A percentile compares a stretch with the other conserved stretches of the same genome.
phyloP scores from a whole-genome alignment of 2,797 vertebrate genomes.

The Meriones psammophilus region DNA sequence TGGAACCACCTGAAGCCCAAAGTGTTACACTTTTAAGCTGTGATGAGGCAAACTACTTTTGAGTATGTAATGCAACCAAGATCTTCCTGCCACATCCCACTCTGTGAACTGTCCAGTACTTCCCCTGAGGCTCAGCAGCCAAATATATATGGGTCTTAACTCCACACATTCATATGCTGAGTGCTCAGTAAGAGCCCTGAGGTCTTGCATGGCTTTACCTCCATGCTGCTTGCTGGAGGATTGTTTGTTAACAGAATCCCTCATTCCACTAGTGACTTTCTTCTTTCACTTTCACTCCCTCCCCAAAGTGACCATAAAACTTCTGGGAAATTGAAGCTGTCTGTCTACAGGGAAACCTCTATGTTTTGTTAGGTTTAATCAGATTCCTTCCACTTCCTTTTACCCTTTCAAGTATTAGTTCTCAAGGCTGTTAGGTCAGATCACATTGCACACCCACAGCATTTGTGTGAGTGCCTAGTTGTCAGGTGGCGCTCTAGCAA shows the following conservation, averaged over 20 bases:
- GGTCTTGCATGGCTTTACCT: not conserved
- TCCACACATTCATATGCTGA: not conserved
- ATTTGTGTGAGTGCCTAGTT: constrained; percentile 23
- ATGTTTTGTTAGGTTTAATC: constrained; percentile 43
- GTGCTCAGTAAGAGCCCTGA: not conserved
- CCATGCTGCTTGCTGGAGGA: not conserved
- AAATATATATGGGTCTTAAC: not conserved
- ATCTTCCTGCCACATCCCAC: not conserved
- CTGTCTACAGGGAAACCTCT: constrained; percentile 45
- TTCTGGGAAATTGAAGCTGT: constrained; percentile 35
- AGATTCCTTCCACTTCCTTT: constrained; percentile 35
- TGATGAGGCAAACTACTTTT: constrained; percentile 46
- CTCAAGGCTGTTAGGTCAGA: not conserved
- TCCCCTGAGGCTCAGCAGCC: constrained; percentile 17
- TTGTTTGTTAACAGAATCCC: not conserved
- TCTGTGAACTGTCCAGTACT: not conserved
- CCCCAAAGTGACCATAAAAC: constrained; percentile 8
- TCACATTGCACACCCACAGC: not conserved
- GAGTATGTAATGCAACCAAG: not conserved
- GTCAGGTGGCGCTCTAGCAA: not conserved
- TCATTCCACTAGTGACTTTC: not conserved
- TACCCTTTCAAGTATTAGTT: not conserved
- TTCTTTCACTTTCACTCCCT: not conserved
- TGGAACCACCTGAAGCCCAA: constrained; percentile 91
- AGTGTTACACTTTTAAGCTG: constrained; percentile 82